phyloP scores from a whole-genome alignment of 2,113 vertebrate species.

The Ceratotherium simum region DNA sequence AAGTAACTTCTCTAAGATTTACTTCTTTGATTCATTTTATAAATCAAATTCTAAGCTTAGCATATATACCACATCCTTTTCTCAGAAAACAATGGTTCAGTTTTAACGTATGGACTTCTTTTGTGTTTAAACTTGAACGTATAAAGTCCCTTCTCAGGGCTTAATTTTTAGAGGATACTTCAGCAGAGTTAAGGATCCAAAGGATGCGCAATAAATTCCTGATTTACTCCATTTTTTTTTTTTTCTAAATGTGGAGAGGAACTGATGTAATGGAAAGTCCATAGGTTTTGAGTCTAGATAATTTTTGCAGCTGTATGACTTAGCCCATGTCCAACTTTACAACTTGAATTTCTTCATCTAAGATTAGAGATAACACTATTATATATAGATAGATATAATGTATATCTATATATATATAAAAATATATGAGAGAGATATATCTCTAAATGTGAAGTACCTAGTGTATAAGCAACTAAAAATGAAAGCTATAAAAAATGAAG shows the following conservation, averaged over 20 bases:
- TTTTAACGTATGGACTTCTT: background rate
- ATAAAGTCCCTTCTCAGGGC: background rate
- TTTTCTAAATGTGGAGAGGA: background rate
- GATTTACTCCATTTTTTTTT: background rate
- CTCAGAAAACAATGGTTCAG: background rate
- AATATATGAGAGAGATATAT: too few species aligned
- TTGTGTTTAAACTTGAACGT: background rate
- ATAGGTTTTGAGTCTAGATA: background rate
- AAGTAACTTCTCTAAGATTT: background rate
- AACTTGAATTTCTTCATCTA: background rate
- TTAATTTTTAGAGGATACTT: background rate
- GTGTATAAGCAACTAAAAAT: background rate
- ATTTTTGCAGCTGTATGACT: background rate
- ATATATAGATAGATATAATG: background rate
- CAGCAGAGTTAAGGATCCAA: background rate
- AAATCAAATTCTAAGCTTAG: background rate
- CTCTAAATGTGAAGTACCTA: background rate
- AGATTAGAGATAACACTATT: background rate
- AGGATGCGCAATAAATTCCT: background rate
- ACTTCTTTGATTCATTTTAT: background rate
- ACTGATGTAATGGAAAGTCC: background rate
- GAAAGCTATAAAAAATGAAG: background rate
- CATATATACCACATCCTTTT: background rate
- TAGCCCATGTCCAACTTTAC: background rate
- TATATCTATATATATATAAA: too few species aligned